A percentile compares a stretch with the other conserved stretches of the same genome.
phyloP scores from a whole-genome alignment of 2,888 invertebrate genomes.

The Eledona agricola region DNA sequence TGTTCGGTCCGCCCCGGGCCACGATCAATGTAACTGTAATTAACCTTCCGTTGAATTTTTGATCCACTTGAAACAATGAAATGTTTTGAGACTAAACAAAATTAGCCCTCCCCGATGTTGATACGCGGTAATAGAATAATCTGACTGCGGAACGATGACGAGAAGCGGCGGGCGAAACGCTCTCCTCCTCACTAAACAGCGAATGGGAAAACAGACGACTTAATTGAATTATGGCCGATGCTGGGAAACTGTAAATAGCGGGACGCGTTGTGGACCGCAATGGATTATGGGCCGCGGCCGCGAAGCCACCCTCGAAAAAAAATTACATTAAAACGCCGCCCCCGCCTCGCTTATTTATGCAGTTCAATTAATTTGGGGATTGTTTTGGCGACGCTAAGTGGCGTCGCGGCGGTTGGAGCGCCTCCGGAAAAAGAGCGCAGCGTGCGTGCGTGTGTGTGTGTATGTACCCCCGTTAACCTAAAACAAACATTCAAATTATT shows the following conservation, averaged over 20 bases:
- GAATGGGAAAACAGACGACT: conserved; percentile 52
- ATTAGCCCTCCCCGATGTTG: conserved; percentile 70
- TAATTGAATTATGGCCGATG: conserved; percentile 54
- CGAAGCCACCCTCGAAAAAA: conserved; percentile 20
- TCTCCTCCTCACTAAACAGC: conserved; percentile 42
- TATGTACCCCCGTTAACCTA: conserved; percentile 49
- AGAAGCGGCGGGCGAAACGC: conserved; percentile 44
- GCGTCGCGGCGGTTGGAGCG: conserved; percentile 1
- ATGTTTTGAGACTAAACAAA: conserved; percentile 76
- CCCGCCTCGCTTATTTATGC: too few species aligned
- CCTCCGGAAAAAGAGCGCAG: conserved; percentile 27
- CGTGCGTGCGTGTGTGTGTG: conserved; percentile 39
- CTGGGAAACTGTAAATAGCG: conserved; percentile 52
- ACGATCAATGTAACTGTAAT: conserved; percentile 68
- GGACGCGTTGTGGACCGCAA: conserved; percentile 51
- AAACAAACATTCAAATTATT: conserved; percentile 63
- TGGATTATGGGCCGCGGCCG: conserved; percentile 49
- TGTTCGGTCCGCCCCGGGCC: conserved; percentile 46
- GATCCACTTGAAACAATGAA: conserved; percentile 73
- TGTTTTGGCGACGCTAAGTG: too few species aligned
- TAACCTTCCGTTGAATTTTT: conserved; percentile 73
- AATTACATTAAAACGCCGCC: too few species aligned
- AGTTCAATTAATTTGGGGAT: too few species aligned
- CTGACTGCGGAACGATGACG: conserved; percentile 63
- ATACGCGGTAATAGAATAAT: conserved; percentile 77